These are phyloP conservation scores for Xyrichtys novacula DNA, from an alignment of 2,797 vertebrate genomes.

Conservation along the genomic window DNA sequence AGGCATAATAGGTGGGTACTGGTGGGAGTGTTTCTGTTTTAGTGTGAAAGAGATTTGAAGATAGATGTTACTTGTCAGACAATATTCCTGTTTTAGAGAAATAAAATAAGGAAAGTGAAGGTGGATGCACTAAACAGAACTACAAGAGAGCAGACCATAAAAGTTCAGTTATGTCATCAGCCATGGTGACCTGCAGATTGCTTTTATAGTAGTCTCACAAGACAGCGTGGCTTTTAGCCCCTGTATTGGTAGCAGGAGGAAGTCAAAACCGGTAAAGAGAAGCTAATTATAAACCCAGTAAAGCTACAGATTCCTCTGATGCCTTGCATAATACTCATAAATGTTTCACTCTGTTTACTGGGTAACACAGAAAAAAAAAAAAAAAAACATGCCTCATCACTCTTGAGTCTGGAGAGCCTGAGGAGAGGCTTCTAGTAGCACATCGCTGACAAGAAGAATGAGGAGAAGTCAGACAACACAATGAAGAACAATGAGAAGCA, in stretches of 20 bases:
- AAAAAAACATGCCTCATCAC: conserved; percentile 71
- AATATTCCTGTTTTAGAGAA: too few species aligned
- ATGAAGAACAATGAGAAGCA: conserved; percentile 37
- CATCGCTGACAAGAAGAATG: conserved; percentile 57
- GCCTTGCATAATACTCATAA: conserved; percentile 71
- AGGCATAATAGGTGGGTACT: too few species aligned
- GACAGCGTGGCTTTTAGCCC: conserved; percentile 50
- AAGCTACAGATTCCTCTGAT: conserved; percentile 57
- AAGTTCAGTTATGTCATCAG: conserved; percentile 55
- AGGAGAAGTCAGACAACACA: conserved; percentile 43
- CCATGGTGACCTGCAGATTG: conserved; percentile 52
- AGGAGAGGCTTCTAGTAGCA: conserved; percentile 51
- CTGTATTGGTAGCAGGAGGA: conserved; percentile 45
- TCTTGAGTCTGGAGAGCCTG: conserved; percentile 50
- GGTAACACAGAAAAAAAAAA: conserved; percentile 59
- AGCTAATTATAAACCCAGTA: conserved; percentile 63
- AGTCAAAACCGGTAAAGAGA: conserved; percentile 46
- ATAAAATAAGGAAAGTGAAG: background rate
- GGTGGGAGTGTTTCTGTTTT: too few species aligned
- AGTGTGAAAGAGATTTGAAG: too few species aligned
- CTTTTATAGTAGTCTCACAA: conserved; percentile 61
- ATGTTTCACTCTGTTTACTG: conserved; percentile 81
- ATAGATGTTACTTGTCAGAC: too few species aligned
- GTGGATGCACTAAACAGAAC: too few species aligned
- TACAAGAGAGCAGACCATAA: background rate